Conservation (phyloP, 2,888 invertebrate genomes). For the Leucophora obtusa region DNA sequence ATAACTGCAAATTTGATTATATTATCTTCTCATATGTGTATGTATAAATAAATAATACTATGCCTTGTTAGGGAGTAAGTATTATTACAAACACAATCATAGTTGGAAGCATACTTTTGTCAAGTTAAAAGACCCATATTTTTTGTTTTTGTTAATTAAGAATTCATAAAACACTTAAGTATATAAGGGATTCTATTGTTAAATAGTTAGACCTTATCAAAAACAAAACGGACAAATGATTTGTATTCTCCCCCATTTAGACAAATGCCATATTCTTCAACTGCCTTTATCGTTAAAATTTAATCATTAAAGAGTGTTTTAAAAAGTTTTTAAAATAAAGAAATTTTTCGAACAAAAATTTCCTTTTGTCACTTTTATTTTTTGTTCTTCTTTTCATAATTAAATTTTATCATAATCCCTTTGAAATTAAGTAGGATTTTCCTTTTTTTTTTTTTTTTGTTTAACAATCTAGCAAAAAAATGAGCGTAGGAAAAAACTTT, state of each 20-base stretch:
- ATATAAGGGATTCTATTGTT: background rate
- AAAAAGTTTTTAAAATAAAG: background rate
- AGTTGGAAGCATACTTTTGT: background rate
- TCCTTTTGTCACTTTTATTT: conserved; percentile 21
- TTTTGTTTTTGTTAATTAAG: conserved; percentile 20
- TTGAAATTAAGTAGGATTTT: conserved; percentile 29
- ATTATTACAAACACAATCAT: background rate
- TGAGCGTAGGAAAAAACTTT: conserved; percentile 44
- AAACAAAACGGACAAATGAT: conserved; percentile 1
- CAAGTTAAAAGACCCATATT: background rate
- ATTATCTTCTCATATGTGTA: conserved; percentile 23
- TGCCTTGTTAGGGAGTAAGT: background rate
- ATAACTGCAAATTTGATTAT: conserved; percentile 47
- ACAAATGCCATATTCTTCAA: background rate
- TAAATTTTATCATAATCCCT: conserved; percentile 46
- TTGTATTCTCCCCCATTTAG: background rate
- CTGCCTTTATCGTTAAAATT: conserved; percentile 14
- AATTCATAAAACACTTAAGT: conserved; percentile 32
- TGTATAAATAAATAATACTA: no score
- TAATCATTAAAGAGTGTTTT: conserved; percentile 13
- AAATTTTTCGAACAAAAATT: background rate
- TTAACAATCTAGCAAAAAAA: background rate
- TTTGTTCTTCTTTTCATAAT: conserved; percentile 25
- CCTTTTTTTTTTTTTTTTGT: conserved; percentile 30
- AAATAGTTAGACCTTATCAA: background rate